Base-by-base conservation (phyloP, 2,113 vertebrate species). In the Epinephelus cyanopodus region DNA sequence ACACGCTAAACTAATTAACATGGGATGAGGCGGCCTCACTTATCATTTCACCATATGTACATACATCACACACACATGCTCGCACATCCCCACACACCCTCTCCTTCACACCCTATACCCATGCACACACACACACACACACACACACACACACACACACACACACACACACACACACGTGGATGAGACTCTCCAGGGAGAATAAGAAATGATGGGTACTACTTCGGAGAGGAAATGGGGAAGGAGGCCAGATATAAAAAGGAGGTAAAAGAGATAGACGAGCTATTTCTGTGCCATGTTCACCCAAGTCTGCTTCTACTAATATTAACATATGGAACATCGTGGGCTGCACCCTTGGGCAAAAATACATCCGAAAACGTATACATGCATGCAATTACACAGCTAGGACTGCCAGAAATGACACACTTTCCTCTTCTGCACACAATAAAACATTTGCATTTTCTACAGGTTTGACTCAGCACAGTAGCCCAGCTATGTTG, bases 241-340 rank as follows among this genome's bases (percentile, higher is more conserved):
- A 92, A 90, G 68, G 85, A 90, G 92, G 91, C 81, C 92, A 92
- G 88, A 90, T 88, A 90, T 88, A 93, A 92, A 93, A 89, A 84
- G 80, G 79, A 73, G 33, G 68, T 17, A 86, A 81, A 82, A 58
- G 77, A 90, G 86, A 47, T 81, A 45, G 69, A 84, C 61, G 83
- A 88, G 74, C 79, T 88, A 92, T 94, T 92, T 92, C 57, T 69
- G 87, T 83, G 75, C 56, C 27, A 64, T 2, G 39, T 64, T 91
- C 88, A 85, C 47, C 69, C 42, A 47, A 85, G 81, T 87, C 85
- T 84, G 66, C 62, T 73, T 88, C 70, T n/a, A 29, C 79, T 79
- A 90, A 67, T 84, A 85, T 92, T 87, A 88, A 82, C 87, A 90
- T 86, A 82, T 64, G 75, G 76, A 83, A 58, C 53, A 81, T 69